Conservation (phyloP, 2,888 invertebrate species). For the Rhagium mordax region DNA sequence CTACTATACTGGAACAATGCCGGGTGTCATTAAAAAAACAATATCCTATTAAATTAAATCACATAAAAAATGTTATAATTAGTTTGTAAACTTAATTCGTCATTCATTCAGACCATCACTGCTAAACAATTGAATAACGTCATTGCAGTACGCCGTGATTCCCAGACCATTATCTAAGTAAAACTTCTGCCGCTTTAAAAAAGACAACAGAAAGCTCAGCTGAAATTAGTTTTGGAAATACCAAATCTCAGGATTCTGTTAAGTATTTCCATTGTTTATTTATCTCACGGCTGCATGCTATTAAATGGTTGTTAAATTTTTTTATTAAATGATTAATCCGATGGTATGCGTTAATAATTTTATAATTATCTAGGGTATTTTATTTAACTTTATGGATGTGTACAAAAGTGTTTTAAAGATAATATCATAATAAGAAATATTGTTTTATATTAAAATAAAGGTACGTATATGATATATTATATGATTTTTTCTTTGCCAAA, state of each 20-base stretch:
- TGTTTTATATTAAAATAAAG: too few relatives aligned
- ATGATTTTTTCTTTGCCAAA: too few relatives aligned
- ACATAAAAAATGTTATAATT: conserved; percentile 6
- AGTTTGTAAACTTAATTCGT: conserved; percentile 1
- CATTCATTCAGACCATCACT: neutral
- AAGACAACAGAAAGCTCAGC: conserved; percentile 4
- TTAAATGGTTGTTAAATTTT: neutral
- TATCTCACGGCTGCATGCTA: neutral
- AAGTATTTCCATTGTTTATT: neutral
- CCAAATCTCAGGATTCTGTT: neutral
- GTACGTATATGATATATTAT: too few relatives aligned
- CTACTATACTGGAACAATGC: neutral
- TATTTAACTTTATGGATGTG: neutral
- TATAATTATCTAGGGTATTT: neutral
- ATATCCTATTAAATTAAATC: conserved; percentile 4
- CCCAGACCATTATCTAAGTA: neutral
- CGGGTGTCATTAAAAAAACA: neutral
- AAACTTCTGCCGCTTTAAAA: conserved; percentile 7
- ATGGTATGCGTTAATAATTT: neutral
- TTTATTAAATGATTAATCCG: neutral
- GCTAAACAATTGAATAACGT: conserved; percentile 25
- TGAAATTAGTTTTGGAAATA: conserved; percentile 7
- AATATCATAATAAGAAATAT: too few relatives aligned
- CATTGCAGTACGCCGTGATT: conserved; percentile 16
- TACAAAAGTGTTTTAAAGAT: neutral